Evolutionary conservation across 2,888 invertebrate species (phyloP).

Genomic region (Byasa hedistus): DNA sequence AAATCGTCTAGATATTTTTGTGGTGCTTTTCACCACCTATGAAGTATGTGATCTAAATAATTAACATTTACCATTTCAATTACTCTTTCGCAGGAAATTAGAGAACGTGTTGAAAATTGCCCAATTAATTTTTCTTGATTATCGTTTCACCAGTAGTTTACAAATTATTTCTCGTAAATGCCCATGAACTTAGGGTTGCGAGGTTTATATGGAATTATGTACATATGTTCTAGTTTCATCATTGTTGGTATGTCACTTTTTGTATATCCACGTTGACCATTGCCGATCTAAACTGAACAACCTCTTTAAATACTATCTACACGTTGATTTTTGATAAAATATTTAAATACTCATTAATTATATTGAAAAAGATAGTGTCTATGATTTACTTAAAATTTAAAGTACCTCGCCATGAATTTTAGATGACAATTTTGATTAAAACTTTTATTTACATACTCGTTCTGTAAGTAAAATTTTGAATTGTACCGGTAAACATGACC

Average conservation of each 20-base stretch:
- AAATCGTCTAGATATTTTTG: no score
- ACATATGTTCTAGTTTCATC: conserved; percentile 24
- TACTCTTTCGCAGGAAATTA: no score
- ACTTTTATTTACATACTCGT: not conserved
- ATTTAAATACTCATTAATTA: not conserved
- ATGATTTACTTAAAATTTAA: not conserved
- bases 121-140: not conserved
- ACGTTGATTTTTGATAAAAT: not conserved
- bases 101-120: not conserved
- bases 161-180: conserved; percentile 7
- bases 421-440: not conserved
- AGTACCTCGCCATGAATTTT: no score
- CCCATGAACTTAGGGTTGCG: conserved; percentile 23
- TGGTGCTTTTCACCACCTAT: no score
- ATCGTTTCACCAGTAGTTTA: not conserved
- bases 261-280: conserved; percentile 13
- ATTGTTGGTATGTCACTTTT: conserved; percentile 26
- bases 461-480: not conserved
- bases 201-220: conserved; percentile 23
- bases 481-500: no score
- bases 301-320: not conserved
- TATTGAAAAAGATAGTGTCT: not conserved
- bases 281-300: conserved; percentile 9
- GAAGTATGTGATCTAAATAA: no score
- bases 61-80: no score